phyloP scores from a whole-genome alignment of 2,113 vertebrate species.

The Sinocyclocheilus anophthalmus region DNA sequence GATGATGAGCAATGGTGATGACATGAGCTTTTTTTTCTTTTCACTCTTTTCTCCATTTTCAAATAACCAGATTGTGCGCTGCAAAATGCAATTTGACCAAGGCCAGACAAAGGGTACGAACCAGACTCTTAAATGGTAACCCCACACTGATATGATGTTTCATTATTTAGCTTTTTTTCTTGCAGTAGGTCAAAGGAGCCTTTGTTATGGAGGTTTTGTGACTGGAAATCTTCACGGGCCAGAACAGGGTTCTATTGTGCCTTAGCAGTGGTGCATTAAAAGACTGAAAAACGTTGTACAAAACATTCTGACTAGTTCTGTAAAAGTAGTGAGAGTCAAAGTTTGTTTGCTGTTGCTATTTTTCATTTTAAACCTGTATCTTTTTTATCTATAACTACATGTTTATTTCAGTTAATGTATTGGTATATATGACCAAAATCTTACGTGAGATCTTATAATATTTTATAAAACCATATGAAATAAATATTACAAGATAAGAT shows the following conservation, averaged over 20 bases:
- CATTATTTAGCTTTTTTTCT: slow-evolving; percentile 11
- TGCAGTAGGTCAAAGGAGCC: slow-evolving; percentile 11
- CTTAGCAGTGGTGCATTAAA: background rate
- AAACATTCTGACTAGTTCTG: background rate
- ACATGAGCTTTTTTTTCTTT: slow-evolving; percentile 6
- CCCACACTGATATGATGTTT: background rate
- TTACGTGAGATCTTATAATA: background rate
- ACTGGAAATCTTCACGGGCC: background rate
- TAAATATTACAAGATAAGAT: no score
- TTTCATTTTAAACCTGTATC: background rate
- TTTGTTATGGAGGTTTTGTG: background rate
- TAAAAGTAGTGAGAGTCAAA: background rate
- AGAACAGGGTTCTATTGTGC: background rate
- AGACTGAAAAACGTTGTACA: no score
- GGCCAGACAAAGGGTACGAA: slow-evolving; percentile 1
- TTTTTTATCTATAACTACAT: background rate
- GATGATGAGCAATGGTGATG: slow-evolving; percentile 38
- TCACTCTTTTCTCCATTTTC: background rate
- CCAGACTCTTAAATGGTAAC: background rate
- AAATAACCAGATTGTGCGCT: slow-evolving; percentile 23
- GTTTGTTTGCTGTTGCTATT: background rate
- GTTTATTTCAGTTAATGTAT: background rate
- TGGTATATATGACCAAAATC: background rate
- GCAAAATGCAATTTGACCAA: background rate
- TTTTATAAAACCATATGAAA: no score